These are phyloP conservation scores for Clarias platycephalus DNA, from an alignment of 2,797 vertebrate genomes.

Conservation along the genomic window DNA sequence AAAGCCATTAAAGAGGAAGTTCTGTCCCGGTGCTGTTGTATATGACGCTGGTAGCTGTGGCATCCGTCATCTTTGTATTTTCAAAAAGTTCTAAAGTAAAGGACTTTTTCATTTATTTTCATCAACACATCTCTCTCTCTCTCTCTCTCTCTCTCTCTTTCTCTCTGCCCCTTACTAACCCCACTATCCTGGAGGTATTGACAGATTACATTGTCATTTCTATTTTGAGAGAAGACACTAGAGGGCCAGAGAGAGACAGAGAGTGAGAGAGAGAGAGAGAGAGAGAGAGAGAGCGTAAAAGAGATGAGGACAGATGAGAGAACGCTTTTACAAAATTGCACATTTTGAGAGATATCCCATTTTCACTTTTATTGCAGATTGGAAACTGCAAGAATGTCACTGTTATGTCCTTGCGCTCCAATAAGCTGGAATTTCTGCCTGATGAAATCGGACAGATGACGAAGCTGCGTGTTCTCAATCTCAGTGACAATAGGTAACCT, in stretches of 20 bases:
- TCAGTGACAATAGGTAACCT: constrained; percentile 96
- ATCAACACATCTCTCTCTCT: constrained; percentile 13
- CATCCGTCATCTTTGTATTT: constrained; percentile 18
- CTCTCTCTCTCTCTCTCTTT: constrained; percentile 17
- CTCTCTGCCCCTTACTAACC: constrained; percentile 21
- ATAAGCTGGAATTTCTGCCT: constrained; percentile 96
- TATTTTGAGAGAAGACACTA: constrained; percentile 7
- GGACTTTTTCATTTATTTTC: constrained; percentile 13
- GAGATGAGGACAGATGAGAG: neutral
- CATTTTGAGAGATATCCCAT: constrained; percentile 39
- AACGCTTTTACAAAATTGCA: constrained; percentile 40
- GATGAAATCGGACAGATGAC: constrained; percentile 99
- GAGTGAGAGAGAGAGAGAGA: neutral
- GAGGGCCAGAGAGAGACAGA: neutral
- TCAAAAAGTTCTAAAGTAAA: constrained; percentile 17
- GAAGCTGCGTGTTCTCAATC: constrained; percentile 93
- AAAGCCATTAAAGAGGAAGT: constrained; percentile 32
- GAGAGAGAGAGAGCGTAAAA: too few relatives aligned
- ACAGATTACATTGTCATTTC: constrained; percentile 44
- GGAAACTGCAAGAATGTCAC: constrained; percentile 97
- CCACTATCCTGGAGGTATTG: constrained; percentile 29
- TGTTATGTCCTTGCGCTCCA: constrained; percentile 96
- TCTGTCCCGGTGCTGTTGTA: constrained; percentile 17
- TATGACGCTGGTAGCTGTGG: constrained; percentile 30
- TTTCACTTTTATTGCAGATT: constrained; percentile 76